phyloP scores from a whole-genome alignment of 2,888 invertebrate species.

The Stegophylla sp. region DNA sequence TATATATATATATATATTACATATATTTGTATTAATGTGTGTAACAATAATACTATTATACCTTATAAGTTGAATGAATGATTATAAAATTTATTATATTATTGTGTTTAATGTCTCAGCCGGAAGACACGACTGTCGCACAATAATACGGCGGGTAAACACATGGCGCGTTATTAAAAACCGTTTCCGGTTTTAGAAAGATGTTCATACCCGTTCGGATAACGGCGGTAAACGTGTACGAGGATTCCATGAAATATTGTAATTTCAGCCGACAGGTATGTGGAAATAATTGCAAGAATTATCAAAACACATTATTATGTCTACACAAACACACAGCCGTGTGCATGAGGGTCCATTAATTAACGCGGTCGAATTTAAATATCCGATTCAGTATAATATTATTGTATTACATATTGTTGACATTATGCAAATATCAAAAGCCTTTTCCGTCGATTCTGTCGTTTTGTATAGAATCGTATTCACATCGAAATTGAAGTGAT shows the following conservation, averaged over 20 bases:
- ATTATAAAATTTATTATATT: neutral
- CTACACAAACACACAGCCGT: too few relatives aligned
- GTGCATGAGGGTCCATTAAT: too few relatives aligned
- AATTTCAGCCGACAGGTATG: neutral
- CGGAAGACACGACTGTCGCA: slow-evolving; percentile 22
- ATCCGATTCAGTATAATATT: too few relatives aligned
- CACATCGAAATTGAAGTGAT: too few relatives aligned
- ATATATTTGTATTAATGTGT: neutral
- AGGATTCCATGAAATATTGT: neutral
- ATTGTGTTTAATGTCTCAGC: neutral
- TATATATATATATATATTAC: neutral
- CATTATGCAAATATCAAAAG: too few relatives aligned
- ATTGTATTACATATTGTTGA: too few relatives aligned
- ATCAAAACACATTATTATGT: too few relatives aligned
- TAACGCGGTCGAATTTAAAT: too few relatives aligned
- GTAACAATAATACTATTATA: too few relatives aligned
- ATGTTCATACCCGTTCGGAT: neutral
- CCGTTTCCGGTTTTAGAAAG: slow-evolving; percentile 17
- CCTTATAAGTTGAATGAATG: neutral
- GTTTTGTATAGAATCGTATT: too few relatives aligned
- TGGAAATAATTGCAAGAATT: too few relatives aligned
- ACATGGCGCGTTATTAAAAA: slow-evolving; percentile 22
- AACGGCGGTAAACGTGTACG: neutral
- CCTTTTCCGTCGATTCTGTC: too few relatives aligned
- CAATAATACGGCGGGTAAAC: slow-evolving; percentile 2